These are phyloP conservation scores for Poeciliopsis gracilis DNA, from an alignment of 2,797 vertebrate genomes.

Conservation along the genomic window DNA sequence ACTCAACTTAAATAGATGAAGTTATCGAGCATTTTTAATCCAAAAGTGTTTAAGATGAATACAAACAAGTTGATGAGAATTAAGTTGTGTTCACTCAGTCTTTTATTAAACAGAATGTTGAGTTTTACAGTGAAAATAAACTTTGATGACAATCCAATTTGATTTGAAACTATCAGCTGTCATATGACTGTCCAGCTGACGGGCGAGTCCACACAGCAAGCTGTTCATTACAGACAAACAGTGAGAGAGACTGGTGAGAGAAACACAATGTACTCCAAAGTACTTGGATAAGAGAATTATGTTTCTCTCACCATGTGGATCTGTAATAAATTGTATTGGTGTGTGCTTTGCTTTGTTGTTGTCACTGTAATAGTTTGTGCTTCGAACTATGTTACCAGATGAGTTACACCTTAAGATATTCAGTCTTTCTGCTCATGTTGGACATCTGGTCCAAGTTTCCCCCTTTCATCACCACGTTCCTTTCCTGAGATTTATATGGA, in stretches of 20 bases:
- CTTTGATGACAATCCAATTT: background rate
- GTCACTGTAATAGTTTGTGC: background rate
- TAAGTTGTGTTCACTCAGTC: too few relatives aligned
- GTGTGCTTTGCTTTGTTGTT: background rate
- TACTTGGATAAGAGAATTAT: background rate
- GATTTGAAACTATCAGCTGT: background rate
- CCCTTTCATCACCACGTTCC: background rate
- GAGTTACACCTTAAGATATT: background rate
- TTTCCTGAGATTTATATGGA: background rate
- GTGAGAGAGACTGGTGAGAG: too few relatives aligned
- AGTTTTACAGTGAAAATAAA: background rate
- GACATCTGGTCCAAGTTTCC: background rate
- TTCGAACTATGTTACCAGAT: background rate
- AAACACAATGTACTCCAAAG: too few relatives aligned
- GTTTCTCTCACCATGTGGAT: background rate
- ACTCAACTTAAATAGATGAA: too few relatives aligned
- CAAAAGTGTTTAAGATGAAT: too few relatives aligned
- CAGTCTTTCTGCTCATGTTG: background rate
- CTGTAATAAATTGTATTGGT: background rate
- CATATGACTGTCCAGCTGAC: background rate
- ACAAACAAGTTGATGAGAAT: too few relatives aligned
- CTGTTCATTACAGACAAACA: background rate
- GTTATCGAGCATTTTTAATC: too few relatives aligned
- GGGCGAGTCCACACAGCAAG: background rate
- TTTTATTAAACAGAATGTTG: too few relatives aligned